Percentiles rank a stretch among this genome's conserved stretches.
Evolutionary conservation across 2,888 invertebrate genomes (phyloP).

Genomic region (Acrocyrtus sp.): DNA sequence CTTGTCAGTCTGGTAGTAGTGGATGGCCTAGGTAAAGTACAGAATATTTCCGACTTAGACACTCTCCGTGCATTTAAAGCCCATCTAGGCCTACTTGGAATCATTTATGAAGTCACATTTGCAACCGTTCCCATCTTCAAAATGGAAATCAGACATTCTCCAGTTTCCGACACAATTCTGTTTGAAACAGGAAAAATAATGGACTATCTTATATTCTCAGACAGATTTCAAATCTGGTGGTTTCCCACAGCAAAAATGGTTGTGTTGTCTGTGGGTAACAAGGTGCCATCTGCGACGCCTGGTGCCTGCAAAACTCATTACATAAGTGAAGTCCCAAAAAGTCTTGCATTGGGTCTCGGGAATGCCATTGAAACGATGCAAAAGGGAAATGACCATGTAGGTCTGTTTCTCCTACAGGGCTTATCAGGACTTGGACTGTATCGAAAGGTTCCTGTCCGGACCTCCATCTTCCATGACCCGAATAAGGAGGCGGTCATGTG

Average conservation of each 20-base stretch:
- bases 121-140: conserved; percentile 33
- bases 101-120: conserved; percentile 24
- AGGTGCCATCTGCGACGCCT: background rate
- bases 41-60: conserved; percentile 1
- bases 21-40: conserved; percentile 18
- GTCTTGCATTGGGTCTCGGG: background rate
- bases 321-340: background rate
- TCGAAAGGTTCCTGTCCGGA: too few relatives aligned
- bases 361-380: background rate
- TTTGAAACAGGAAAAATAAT: conserved; percentile 8
- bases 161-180: conserved; percentile 22
- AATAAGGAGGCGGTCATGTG: too few relatives aligned
- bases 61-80: conserved; percentile 29
- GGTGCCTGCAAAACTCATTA: conserved; percentile 3
- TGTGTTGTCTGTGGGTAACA: conserved; percentile 1
- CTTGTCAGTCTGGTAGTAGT: conserved; percentile 2
- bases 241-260: conserved; percentile 21
- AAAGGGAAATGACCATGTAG: background rate
- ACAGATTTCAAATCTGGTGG: too few relatives aligned
- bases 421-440: too few relatives aligned
- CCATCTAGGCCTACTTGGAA: conserved; percentile 42
- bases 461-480: too few relatives aligned
- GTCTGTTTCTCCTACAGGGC: background rate
- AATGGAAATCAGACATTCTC: conserved; percentile 21
- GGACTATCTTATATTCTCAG: too few relatives aligned